Evolutionary conservation across 2,888 invertebrate genomes (phyloP).

Genomic region (Trimorus sp.): DNA sequence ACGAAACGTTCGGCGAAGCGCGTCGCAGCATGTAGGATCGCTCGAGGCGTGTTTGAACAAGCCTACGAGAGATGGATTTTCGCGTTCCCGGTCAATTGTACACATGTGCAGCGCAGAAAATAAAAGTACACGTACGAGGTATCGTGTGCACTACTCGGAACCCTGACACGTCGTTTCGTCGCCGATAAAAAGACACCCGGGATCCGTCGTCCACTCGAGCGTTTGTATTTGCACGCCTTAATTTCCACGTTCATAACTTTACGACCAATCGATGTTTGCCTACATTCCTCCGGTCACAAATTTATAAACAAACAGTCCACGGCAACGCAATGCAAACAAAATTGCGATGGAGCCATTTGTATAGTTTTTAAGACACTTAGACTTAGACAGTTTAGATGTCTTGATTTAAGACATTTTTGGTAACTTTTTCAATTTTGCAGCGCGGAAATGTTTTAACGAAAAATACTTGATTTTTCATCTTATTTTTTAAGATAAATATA

Average conservation of each 20-base stretch:
- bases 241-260: background rate
- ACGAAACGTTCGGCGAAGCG: background rate
- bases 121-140: slow-evolving; percentile 64
- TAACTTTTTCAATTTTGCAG: too few species aligned
- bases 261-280: background rate
- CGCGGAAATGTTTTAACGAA: too few species aligned
- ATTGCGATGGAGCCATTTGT: too few species aligned
- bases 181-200: slow-evolving; percentile 65
- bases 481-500: background rate
- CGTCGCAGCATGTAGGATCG: too few species aligned
- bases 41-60: slow-evolving; percentile 22
- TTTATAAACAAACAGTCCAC: too few species aligned
- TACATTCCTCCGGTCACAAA: too few species aligned
- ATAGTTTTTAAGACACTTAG: too few species aligned
- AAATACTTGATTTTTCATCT: background rate
- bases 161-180: slow-evolving; percentile 73
- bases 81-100: slow-evolving; percentile 34
- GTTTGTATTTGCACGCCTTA: slow-evolving; percentile 6
- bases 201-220: background rate
- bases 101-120: slow-evolving; percentile 48
- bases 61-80: slow-evolving; percentile 22
- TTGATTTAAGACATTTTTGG: too few species aligned
- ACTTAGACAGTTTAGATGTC: too few species aligned
- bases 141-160: slow-evolving; percentile 77
- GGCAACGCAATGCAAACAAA: too few species aligned